Percentiles rank a stretch among this genome's conserved stretches.
Evolutionary conservation across 2,113 vertebrate genomes (phyloP).

Genomic region (Crotalus viridis): DNA sequence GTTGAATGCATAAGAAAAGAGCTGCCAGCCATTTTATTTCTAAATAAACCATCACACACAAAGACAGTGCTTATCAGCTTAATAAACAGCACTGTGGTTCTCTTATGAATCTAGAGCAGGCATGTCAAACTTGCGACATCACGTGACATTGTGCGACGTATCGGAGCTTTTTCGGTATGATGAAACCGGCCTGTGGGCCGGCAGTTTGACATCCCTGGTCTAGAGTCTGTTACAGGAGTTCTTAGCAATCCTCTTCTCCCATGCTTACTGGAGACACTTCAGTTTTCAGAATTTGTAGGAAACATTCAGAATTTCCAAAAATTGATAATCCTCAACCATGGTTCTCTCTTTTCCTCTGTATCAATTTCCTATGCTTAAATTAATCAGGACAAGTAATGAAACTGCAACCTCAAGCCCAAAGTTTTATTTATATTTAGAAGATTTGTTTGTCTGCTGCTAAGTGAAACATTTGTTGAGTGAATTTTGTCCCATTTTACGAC

Average conservation of each 20-base stretch:
- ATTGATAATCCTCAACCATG: fast-evolving
- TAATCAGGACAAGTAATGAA: not conserved
- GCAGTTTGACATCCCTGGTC: too few species aligned
- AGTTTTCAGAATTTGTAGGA: not conserved
- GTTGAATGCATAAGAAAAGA: not conserved
- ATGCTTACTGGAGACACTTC: not conserved
- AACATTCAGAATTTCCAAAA: slow-evolving; percentile 6
- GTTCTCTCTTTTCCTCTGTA: not conserved
- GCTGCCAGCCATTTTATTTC: not conserved
- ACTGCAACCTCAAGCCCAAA: not conserved
- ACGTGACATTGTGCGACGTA: too few species aligned
- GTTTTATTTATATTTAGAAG: not conserved
- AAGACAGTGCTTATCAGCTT: fast-evolving
- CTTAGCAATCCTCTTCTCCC: not conserved
- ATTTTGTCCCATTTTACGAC: too few species aligned
- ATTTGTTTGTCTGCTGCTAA: not conserved
- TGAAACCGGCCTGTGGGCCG: too few species aligned
- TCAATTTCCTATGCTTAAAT: not conserved
- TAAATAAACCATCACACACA: not conserved
- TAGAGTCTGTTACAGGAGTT: not conserved
- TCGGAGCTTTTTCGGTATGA: too few species aligned
- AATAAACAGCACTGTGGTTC: not conserved
- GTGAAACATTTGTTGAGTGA: too few species aligned
- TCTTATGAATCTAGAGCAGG: not conserved
- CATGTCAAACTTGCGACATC: too few species aligned